phyloP scores from a whole-genome alignment of 2,888 invertebrate genomes.

The Pterostichus niger region DNA sequence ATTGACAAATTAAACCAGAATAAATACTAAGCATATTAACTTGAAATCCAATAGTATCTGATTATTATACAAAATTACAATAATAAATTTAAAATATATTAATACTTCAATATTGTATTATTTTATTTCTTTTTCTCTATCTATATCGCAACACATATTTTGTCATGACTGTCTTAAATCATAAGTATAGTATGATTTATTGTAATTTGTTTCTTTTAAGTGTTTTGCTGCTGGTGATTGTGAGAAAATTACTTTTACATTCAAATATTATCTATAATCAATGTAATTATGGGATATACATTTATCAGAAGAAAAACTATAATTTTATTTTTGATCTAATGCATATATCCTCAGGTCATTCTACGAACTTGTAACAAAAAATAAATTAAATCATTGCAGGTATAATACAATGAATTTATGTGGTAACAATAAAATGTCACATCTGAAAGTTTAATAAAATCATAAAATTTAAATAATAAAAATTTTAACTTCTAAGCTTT shows the following conservation, averaged over 20 bases:
- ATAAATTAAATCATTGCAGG: not conserved
- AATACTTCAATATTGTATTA: not conserved
- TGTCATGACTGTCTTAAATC: too few relatives aligned
- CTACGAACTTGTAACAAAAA: not conserved
- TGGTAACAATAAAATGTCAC: too few relatives aligned
- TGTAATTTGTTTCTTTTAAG: not conserved
- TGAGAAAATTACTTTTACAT: slow-evolving; percentile 8
- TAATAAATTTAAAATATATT: slow-evolving; percentile 1
- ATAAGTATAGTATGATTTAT: not conserved
- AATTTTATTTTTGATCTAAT: not conserved
- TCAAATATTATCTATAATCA: not conserved
- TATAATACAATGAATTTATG: not conserved
- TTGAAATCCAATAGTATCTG: not conserved
- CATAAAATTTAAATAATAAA: too few relatives aligned
- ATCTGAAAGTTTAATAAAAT: too few relatives aligned
- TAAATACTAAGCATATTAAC: slow-evolving; percentile 6
- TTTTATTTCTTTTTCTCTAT: not conserved
- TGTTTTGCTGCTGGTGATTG: not conserved
- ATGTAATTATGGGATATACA: not conserved
- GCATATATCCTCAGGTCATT: not conserved
- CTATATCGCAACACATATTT: not conserved
- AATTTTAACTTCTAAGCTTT: too few relatives aligned
- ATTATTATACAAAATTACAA: slow-evolving; percentile 4
- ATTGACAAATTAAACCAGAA: slow-evolving; percentile 23
- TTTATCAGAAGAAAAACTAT: not conserved